A percentile compares a stretch with the other conserved stretches of the same genome.
Evolutionary conservation across 2,888 invertebrate species (phyloP).

Genomic region (Lasioglossum villosulum): DNA sequence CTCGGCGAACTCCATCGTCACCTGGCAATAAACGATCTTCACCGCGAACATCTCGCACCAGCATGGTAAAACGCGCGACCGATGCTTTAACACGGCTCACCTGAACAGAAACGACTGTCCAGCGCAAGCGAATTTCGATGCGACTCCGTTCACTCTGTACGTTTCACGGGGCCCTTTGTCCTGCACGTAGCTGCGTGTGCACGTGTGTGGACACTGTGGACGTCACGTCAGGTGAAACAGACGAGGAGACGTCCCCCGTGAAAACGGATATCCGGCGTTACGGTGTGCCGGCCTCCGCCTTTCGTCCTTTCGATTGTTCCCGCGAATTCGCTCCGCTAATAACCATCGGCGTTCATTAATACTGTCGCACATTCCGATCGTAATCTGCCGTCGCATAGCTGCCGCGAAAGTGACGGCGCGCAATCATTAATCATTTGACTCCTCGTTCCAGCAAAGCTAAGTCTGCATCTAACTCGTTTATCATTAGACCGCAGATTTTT

Average conservation of each 20-base stretch:
- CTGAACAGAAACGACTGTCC: slow-evolving; percentile 50
- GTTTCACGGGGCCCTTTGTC: slow-evolving; percentile 58
- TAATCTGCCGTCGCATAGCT: neutral
- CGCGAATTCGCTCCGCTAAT: slow-evolving; percentile 46
- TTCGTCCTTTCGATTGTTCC: slow-evolving; percentile 49
- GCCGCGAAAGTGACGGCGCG: neutral
- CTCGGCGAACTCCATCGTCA: slow-evolving; percentile 81
- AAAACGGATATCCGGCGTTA: slow-evolving; percentile 83
- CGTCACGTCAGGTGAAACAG: slow-evolving; percentile 30
- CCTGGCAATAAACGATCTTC: slow-evolving; percentile 82
- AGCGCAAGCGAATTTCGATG: slow-evolving; percentile 55
- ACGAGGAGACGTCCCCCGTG: slow-evolving; percentile 55
- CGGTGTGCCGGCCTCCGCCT: slow-evolving; percentile 70
- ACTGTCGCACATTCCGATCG: neutral
- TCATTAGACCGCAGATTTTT: neutral
- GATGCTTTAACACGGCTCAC: slow-evolving; percentile 28
- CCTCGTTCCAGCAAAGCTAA: neutral
- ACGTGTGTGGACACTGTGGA: slow-evolving; percentile 4
- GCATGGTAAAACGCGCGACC: slow-evolving; percentile 28
- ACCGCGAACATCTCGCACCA: slow-evolving; percentile 79
- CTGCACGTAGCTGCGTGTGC: slow-evolving; percentile 52
- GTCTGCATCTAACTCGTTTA: neutral
- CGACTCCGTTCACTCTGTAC: neutral
- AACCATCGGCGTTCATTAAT: slow-evolving; percentile 24
- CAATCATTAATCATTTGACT: neutral